Evolutionary conservation across 1,140 invertebrate genomes (phyloP).

Genomic region (Philotrypesis tridentata): DNA sequence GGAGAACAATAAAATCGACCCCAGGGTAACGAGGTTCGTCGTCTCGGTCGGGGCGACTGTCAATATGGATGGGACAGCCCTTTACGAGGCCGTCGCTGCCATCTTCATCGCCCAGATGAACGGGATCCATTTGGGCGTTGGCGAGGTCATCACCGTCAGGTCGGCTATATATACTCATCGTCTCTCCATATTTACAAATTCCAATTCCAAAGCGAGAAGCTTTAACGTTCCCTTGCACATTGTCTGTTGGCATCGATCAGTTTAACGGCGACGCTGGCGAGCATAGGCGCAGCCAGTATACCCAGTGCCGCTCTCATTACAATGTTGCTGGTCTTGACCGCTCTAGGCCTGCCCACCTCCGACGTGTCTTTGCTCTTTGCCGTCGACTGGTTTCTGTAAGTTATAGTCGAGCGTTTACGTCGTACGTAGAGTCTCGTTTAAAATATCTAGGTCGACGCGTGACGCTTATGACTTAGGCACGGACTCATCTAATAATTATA

Average conservation of each 20-base stretch:
- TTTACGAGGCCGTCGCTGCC: constrained; percentile 82
- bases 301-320: constrained; percentile 85
- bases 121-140: constrained; percentile 76
- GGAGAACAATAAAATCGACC: constrained; percentile 83
- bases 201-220: background rate
- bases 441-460: background rate
- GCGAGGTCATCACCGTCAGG: constrained; percentile 77
- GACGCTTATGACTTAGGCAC: too few relatives aligned
- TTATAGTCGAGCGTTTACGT: constrained; percentile 41
- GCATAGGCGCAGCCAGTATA: constrained; percentile 86
- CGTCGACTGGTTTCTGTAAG: constrained; percentile 86
- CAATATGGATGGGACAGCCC: constrained; percentile 84
- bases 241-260: constrained; percentile 61
- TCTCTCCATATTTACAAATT: background rate
- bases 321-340: constrained; percentile 84
- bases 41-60: constrained; percentile 80
- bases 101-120: constrained; percentile 84
- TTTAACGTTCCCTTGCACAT: background rate
- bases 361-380: constrained; percentile 84
- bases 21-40: constrained; percentile 81
- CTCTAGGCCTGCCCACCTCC: constrained; percentile 81
- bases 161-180: constrained; percentile 58
- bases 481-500: too few relatives aligned
- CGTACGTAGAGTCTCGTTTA: background rate
- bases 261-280: constrained; percentile 83